A percentile compares a stretch with the other conserved stretches of the same genome.
Conservation (phyloP, 1,140 invertebrate genomes). For the Pachypsylla venusta region DNA sequence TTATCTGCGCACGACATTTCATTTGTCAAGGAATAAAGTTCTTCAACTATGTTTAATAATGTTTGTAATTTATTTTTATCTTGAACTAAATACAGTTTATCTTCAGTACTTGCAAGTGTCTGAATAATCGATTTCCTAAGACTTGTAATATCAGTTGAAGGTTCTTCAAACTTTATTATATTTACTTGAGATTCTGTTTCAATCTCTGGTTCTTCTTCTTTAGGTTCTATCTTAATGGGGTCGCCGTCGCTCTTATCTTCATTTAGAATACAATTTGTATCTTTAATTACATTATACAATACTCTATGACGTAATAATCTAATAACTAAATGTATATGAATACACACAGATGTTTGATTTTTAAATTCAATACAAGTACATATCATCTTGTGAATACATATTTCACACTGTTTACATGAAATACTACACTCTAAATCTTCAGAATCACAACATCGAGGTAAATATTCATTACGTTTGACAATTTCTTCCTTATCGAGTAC, state of each 20-base stretch:
- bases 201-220: no score
- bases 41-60: neutral
- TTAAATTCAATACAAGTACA: neutral
- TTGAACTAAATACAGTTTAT: neutral
- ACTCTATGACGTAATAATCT: neutral
- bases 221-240: no score
- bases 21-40: neutral
- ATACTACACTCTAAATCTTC: neutral
- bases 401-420: neutral
- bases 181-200: no score
- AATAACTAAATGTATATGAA: neutral
- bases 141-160: neutral
- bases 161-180: no score
- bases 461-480: neutral
- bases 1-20: neutral
- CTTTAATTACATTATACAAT: neutral
- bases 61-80: neutral
- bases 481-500: neutral
- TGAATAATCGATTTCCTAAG: neutral
- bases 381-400: neutral
- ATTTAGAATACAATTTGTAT: no score
- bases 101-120: neutral
- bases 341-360: neutral
- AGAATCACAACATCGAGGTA: neutral
- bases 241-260: no score